Evolutionary conservation across 2,113 vertebrate genomes (phyloP).

Genomic region (Alaudala cheleensis): DNA sequence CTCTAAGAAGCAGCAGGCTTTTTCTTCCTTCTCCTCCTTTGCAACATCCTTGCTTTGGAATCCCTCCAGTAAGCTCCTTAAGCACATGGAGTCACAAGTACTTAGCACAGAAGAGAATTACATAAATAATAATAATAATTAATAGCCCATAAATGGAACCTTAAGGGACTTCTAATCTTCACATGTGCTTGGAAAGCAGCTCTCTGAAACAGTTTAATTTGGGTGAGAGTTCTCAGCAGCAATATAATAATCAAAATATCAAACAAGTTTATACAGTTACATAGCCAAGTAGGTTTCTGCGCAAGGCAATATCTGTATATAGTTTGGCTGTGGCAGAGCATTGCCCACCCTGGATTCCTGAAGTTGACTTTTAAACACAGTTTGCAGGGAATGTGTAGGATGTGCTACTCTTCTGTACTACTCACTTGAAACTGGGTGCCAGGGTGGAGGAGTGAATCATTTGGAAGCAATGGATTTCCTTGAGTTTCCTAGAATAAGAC

Average conservation of each 20-base stretch:
- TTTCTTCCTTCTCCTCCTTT: constrained; percentile 2
- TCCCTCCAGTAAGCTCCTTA: constrained; percentile 59
- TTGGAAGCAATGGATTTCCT: constrained; percentile 20
- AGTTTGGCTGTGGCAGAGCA: background rate
- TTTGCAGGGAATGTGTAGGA: constrained; percentile 14
- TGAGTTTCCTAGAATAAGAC: constrained; percentile 15
- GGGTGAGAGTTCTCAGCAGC: constrained; percentile 19
- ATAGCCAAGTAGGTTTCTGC: background rate
- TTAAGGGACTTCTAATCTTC: constrained; percentile 8
- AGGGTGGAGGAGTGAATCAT: background rate
- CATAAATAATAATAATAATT: constrained; percentile 47
- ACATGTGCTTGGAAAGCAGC: background rate
- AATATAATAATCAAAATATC: background rate
- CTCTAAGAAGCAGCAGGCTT: background rate
- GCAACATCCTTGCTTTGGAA: constrained; percentile 41
- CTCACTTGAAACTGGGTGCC: background rate
- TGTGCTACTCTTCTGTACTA: background rate
- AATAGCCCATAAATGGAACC: constrained; percentile 9
- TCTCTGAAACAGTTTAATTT: background rate
- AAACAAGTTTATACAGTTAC: constrained; percentile 18
- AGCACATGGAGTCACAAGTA: background rate
- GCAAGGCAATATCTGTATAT: background rate
- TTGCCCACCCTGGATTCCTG: background rate
- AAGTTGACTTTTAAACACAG: constrained; percentile 15
- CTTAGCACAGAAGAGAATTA: constrained; percentile 43